Conservation (phyloP, 2,113 vertebrate genomes). For the Oxyruncus cristatus region DNA sequence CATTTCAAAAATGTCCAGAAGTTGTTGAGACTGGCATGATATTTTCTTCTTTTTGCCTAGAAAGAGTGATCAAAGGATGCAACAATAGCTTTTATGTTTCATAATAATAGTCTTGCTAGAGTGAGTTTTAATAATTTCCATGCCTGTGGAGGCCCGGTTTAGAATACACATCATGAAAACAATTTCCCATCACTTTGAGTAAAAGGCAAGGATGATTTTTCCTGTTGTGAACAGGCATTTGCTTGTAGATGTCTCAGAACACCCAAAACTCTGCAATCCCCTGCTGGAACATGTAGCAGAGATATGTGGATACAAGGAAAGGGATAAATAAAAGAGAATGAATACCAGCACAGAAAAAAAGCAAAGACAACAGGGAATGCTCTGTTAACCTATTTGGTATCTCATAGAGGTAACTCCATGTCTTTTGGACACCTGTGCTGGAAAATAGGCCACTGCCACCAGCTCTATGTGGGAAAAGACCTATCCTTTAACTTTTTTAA, state of each 20-base stretch:
- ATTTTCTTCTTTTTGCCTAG: background rate
- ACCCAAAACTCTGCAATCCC: background rate
- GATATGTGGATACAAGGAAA: background rate
- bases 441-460: background rate
- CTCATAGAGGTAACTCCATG: background rate
- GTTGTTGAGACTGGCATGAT: rapidly evolving
- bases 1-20: background rate
- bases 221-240: background rate
- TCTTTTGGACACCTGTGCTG: background rate
- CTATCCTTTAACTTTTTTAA: background rate
- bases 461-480: background rate
- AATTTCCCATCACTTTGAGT: background rate
- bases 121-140: background rate
- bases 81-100: background rate
- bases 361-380: background rate
- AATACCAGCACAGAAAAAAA: background rate
- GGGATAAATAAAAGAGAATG: background rate
- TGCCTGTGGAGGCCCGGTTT: background rate
- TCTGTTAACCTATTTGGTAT: background rate
- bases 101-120: background rate
- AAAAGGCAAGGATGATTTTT: background rate
- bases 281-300: background rate
- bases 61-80: background rate
- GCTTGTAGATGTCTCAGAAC: background rate
- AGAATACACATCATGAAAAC: background rate